A percentile compares a stretch with the other conserved stretches of the same genome.
Conservation (phyloP, 2,888 invertebrate species). For the Drosophila maculinotata region DNA sequence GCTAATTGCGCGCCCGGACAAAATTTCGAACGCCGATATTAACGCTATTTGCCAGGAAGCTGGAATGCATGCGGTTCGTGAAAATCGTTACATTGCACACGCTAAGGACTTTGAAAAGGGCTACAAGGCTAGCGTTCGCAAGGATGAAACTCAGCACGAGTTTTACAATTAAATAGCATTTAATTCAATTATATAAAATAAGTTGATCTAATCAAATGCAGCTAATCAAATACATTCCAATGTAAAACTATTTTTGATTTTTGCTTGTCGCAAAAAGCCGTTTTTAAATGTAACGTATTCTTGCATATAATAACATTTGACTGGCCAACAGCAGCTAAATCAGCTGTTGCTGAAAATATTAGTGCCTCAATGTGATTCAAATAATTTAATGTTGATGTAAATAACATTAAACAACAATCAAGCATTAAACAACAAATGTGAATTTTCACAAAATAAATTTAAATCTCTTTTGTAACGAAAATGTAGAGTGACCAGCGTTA, state of each 20-base stretch:
- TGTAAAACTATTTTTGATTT: not conserved
- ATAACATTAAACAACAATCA: no score
- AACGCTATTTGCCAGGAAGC: slow-evolving; percentile 99
- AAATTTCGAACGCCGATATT: slow-evolving; percentile 99
- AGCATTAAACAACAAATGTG: no score
- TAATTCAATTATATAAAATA: not conserved
- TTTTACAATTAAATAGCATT: slow-evolving; percentile 95
- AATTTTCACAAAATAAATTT: no score
- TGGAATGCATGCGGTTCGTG: slow-evolving; percentile 99
- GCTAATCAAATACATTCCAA: not conserved
- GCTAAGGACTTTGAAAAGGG: slow-evolving; percentile 99
- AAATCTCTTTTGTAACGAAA: no score
- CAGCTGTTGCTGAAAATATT: no score
- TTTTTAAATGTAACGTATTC: no score
- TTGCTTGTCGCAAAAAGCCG: not conserved
- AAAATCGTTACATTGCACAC: slow-evolving; percentile 98
- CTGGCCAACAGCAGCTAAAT: no score
- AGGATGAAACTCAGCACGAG: slow-evolving; percentile 97
- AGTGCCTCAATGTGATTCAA: no score
- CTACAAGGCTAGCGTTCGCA: slow-evolving; percentile 99
- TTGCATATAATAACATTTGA: no score
- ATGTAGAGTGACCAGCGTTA: slow-evolving; percentile 3
- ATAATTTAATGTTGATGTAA: no score
- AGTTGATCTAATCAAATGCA: no score
- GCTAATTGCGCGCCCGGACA: slow-evolving; percentile 98